phyloP scores from a whole-genome alignment of 2,888 invertebrate genomes.

The Dynastes hyllus region DNA sequence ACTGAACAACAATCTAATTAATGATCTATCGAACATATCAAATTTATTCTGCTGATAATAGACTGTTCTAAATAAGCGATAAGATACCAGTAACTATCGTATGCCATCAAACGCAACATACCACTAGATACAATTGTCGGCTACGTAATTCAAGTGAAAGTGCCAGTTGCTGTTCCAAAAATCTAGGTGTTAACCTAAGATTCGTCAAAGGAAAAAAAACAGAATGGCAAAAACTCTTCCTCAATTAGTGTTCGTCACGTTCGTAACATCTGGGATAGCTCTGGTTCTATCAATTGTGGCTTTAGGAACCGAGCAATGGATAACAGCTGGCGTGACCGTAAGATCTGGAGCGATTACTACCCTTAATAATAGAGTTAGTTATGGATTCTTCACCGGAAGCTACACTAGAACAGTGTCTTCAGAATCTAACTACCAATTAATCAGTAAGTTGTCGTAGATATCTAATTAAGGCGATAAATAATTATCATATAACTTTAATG shows the following conservation, averaged over 20 bases:
- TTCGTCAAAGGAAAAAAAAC: too few species aligned
- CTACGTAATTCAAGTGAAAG: too few species aligned
- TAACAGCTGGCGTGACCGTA: constrained; percentile 57
- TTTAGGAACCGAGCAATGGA: constrained; percentile 66
- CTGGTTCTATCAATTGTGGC: constrained; percentile 63
- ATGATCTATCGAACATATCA: constrained; percentile 25
- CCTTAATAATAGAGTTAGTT: constrained; percentile 57
- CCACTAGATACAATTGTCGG: too few species aligned
- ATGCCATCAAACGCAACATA: not conserved
- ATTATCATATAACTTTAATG: too few species aligned
- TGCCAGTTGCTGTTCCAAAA: too few species aligned
- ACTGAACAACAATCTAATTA: constrained; percentile 31
- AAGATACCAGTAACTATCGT: constrained; percentile 16
- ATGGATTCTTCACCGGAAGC: constrained; percentile 65
- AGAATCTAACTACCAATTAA: constrained; percentile 32
- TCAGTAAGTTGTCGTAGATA: constrained; percentile 1
- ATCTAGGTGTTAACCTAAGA: too few species aligned
- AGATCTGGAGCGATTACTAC: constrained; percentile 18
- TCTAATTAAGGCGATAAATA: too few species aligned
- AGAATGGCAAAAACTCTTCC: constrained; percentile 65
- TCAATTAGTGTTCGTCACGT: constrained; percentile 62
- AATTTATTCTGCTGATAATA: constrained; percentile 35
- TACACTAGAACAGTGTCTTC: constrained; percentile 58
- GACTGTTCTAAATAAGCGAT: constrained; percentile 26
- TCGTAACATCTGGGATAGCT: constrained; percentile 64